A percentile compares a stretch with the other conserved stretches of the same genome.
phyloP scores from a whole-genome alignment of 2,888 invertebrate species.

The Selenia dentaria region DNA sequence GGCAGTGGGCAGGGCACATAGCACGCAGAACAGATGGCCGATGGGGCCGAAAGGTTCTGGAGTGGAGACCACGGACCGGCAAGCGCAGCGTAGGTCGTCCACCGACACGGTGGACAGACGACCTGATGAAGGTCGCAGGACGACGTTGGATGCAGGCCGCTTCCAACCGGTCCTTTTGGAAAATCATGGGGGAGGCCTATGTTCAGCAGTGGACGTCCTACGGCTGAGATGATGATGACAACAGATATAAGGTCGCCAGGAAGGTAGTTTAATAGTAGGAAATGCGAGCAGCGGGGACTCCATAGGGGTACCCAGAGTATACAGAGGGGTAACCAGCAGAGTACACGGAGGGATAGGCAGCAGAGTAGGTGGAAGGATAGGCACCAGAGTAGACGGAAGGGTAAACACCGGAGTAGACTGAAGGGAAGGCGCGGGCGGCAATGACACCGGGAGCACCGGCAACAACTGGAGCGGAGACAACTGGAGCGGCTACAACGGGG shows the following conservation, averaged over 20 bases:
- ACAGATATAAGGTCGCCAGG: background rate
- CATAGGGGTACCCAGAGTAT: conserved; percentile 32
- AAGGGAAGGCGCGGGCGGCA: conserved; percentile 36
- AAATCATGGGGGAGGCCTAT: too few relatives aligned
- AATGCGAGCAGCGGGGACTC: conserved; percentile 28
- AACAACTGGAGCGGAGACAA: conserved; percentile 35
- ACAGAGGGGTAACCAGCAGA: conserved; percentile 24
- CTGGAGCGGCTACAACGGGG: conserved; percentile 39
- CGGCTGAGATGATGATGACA: too few relatives aligned
- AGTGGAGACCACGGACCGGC: too few relatives aligned
- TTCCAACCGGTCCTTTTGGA: too few relatives aligned
- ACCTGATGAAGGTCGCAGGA: too few relatives aligned
- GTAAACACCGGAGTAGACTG: conserved; percentile 21
- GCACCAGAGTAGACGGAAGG: conserved; percentile 23
- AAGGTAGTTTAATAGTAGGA: conserved; percentile 1
- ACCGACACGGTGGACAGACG: too few relatives aligned
- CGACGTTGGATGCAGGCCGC: too few relatives aligned
- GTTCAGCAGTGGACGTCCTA: too few relatives aligned
- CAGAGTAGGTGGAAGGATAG: conserved; percentile 19
- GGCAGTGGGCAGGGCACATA: too few relatives aligned
- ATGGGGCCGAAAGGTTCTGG: too few relatives aligned
- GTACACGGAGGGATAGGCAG: conserved; percentile 21
- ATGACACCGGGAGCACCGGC: conserved; percentile 38
- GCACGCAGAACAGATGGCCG: too few relatives aligned
- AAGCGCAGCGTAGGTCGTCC: too few relatives aligned